Evolutionary conservation across 2,113 vertebrate species (phyloP), one percentile per base, ranked within the genome.

Genomic region (Lipophrys pholis): DNA sequence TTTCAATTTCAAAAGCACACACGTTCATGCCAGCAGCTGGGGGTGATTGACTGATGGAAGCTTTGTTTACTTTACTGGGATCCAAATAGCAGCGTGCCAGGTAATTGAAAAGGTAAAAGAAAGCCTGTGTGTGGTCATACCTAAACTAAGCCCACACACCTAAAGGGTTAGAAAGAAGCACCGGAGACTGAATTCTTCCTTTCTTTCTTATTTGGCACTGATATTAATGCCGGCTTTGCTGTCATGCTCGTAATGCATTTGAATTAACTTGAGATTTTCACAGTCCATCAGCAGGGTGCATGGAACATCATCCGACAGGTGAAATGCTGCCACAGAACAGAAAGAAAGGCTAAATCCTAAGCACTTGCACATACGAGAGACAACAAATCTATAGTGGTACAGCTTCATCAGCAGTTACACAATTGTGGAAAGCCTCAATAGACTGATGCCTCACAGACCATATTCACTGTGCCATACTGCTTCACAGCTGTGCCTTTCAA

Each of bases 21-120:
- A 67, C 76, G 76, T 69, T 70, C 58, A 61, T 43, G 45, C 55
- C 67, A 80, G 6, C 39, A 54, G 21, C 67, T 52, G 46, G 56
- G 56, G 3, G 68, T 83, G 83, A 87, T 63, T 88, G 87, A 89
- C 62, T 84, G 81, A 88, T 77, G 61, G 73, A 46, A 50, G 75
- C 84, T 84, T 89, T 90, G 86, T 87, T 83, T 83, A 76, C 64
- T 70, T 45, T 55, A 42, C 58, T 65, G 53, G 21, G 77, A 89
- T 83, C 78, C 70, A 59, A 49, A 73, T 52, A 77, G 83, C 74
- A 85, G 63, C 72, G 45, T 76, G 72, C 43, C 71, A 73, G 69
- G 74, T 81, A 74, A 85, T 81, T 84, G 84, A 85, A 86, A 82
- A 65, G 60, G 30, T 45, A 53, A 69, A 65, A 73, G 54, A 69